These are phyloP conservation scores for Ditula angustiorana DNA, from an alignment of 2,888 invertebrate species.

Conservation along the genomic window DNA sequence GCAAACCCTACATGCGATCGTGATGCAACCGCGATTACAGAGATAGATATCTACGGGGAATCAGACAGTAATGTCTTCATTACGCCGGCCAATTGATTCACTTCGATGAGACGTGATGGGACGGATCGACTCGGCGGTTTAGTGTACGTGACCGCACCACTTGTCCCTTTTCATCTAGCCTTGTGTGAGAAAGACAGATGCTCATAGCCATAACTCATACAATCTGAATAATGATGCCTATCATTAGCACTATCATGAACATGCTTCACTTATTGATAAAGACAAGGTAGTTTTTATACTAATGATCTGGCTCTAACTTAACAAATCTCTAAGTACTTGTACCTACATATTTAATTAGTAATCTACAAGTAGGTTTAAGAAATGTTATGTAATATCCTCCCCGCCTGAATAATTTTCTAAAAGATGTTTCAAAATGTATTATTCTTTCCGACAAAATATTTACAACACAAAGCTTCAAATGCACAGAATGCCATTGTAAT, in stretches of 20 bases:
- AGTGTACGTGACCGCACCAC: background rate
- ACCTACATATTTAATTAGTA: too few relatives aligned
- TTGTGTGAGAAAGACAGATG: background rate
- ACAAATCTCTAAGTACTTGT: too few relatives aligned
- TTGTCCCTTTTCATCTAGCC: background rate
- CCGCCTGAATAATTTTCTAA: background rate
- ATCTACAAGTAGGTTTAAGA: background rate
- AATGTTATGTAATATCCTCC: background rate
- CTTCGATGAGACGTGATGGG: conserved; percentile 30
- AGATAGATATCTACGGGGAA: conserved; percentile 61
- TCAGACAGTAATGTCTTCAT: conserved; percentile 78
- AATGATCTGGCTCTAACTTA: too few relatives aligned
- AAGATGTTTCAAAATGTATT: background rate
- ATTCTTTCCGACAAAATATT: conserved; percentile 10
- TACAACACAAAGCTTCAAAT: conserved; percentile 15
- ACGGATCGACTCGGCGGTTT: conserved; percentile 18
- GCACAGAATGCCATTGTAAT: conserved; percentile 19
- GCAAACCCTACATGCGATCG: conserved; percentile 58
- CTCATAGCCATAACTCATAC: background rate
- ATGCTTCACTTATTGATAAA: too few relatives aligned
- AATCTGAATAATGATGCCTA: background rate
- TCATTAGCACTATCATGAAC: too few relatives aligned
- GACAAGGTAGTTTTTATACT: too few relatives aligned
- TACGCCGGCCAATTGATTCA: conserved; percentile 73
- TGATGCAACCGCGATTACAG: conserved; percentile 64